Conservation (phyloP, 2,113 vertebrate species). For the Tinamus guttatus region DNA sequence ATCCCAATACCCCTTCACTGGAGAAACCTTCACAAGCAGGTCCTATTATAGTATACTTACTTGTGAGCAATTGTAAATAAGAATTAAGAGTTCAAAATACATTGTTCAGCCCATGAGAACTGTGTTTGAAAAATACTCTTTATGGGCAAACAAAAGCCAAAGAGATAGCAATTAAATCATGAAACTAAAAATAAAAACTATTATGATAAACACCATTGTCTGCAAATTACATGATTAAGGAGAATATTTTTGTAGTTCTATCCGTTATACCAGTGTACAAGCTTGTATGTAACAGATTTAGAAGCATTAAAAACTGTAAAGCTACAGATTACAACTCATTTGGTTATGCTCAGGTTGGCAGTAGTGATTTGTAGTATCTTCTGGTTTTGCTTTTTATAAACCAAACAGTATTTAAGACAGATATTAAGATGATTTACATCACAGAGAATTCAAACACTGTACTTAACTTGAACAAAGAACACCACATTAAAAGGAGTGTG, state of each 20-base stretch:
- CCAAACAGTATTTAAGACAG: conserved; percentile 15
- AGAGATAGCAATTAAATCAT: conserved; percentile 51
- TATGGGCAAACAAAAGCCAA: conserved; percentile 18
- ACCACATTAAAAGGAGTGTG: neutral
- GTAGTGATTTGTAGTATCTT: neutral
- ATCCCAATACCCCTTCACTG: neutral
- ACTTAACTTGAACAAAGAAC: neutral
- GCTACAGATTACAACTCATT: conserved; percentile 19
- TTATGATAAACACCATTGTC: conserved; percentile 27
- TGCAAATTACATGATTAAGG: conserved; percentile 39
- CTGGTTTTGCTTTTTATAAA: conserved; percentile 39
- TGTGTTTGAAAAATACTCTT: conserved; percentile 10
- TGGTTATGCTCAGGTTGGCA: neutral
- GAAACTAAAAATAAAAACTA: conserved; percentile 45
- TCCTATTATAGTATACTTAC: neutral
- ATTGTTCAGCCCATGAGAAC: neutral
- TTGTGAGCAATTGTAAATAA: conserved; percentile 9
- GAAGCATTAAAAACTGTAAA: conserved; percentile 24
- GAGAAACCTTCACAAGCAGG: neutral
- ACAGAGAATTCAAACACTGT: neutral
- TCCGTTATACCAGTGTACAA: conserved; percentile 12
- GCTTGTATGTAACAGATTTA: conserved; percentile 42
- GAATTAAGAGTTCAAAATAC: conserved; percentile 31
- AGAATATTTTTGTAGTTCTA: conserved; percentile 2
- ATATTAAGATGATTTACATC: conserved; percentile 2